Base-by-base conservation (phyloP, 2,113 vertebrate species). In the Ptilorrhoa leucosticta region DNA sequence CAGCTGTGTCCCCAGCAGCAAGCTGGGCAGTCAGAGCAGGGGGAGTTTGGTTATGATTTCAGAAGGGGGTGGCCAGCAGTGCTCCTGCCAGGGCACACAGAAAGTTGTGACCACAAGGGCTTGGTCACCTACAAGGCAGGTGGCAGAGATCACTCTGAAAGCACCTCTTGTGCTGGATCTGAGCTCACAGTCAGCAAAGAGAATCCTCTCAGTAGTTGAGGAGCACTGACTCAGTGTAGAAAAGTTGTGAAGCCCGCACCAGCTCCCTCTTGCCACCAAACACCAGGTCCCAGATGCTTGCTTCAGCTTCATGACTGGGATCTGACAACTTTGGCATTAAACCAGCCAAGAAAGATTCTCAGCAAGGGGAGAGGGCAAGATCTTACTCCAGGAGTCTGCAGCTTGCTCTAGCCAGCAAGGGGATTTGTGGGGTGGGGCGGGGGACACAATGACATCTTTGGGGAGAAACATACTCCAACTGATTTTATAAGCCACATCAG, bases 401-500 rank as follows among this genome's bases (percentile, higher is more conserved):
- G 70, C 31, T 83, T 70, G n/a, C 21, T 73, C 26, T 39, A 56
- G 40, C 12, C 60, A 70, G 51, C 39, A 87, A 61, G 12, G 18
- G 20, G 7, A 6, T 3, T 45, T 18, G 12, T 16, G 8, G 31
- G 7, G 47, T 35, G 15, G n/a, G 9, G n/a, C 13, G 2, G 2
- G 10, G 35, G 24, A 48, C 35, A 63, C 7, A 27, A 42, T 5
- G 11, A n/a, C 7, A 51, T 48, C 40, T 66, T n/a, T 48, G 20
- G 5, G 23, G 33, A 90, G n/a, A 83, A 93, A 75, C 1, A 45
- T 11, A 61, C 17, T 80, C 27, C 61, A 82, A 57, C 48, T 66
- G 42, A 40, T 63, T 94, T 82, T 92, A 87, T 51, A 76, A 93
- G 39, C 76, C 76, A 64, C 45, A 68, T 68, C 40, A 76, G 86